These are phyloP conservation scores for Hypsibius dujardini DNA, from an alignment of 1,140 invertebrate species.

Conservation along the genomic window DNA sequence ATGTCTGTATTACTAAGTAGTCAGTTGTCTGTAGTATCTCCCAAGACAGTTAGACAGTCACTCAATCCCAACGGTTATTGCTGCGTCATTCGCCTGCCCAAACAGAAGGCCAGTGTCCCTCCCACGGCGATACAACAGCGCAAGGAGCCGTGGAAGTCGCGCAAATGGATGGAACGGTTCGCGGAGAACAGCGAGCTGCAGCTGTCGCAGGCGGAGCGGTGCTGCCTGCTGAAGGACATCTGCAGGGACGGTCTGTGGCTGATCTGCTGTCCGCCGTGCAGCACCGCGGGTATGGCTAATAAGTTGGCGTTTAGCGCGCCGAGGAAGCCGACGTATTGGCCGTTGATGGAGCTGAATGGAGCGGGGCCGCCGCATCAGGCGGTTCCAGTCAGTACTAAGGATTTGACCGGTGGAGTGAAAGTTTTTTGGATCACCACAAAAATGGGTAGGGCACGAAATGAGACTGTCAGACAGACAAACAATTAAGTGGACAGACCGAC, in stretches of 20 bases:
- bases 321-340: not conserved
- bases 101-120: not conserved
- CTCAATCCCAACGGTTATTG: not conserved
- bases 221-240: not conserved
- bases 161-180: conserved; percentile 1
- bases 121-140: not conserved
- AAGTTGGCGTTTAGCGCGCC: not conserved
- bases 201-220: not conserved
- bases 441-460: not conserved
- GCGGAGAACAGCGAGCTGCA: not conserved
- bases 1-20: too few relatives aligned
- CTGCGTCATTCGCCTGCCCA: not conserved
- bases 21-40: too few relatives aligned
- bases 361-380: not conserved
- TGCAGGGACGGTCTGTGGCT: not conserved
- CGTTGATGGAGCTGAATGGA: not conserved
- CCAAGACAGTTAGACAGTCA: too few relatives aligned
- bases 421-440: not conserved
- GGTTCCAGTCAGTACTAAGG: not conserved
- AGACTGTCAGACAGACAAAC: too few relatives aligned
- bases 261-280: not conserved
- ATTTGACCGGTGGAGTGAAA: not conserved
- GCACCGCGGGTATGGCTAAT: conserved; percentile 3
- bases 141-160: conserved; percentile 4
- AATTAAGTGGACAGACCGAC: too few relatives aligned